Base-by-base conservation (phyloP, 2,797 vertebrate genomes). In the Crossoptilon crossoptilon region DNA sequence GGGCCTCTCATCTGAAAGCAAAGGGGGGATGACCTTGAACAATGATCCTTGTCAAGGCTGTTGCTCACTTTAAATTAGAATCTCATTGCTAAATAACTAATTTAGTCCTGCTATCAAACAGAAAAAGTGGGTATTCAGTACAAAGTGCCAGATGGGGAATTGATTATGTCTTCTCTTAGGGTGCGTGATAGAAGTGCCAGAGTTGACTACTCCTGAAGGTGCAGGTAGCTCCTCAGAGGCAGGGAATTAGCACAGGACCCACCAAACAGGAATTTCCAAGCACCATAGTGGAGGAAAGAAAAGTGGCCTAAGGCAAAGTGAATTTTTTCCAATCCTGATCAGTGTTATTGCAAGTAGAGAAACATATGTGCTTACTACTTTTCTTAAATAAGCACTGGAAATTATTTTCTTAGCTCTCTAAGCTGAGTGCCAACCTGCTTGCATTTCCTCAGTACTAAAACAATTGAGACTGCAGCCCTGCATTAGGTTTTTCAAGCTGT, bases 51-150 rank as follows among this genome's bases (percentile, higher is more conserved):
- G 97, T 98, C 98, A 98, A 97, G 97, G 97, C 96, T 96, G 97
- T 98, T 97, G 97, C 97, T 98, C 80, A 95, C 97, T 98, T 98
- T 98, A 98, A 98, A 98, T 98, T 98, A 98, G 98, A 96, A 97
- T 97, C 98, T 98, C 97, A 96, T 98, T 98, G 97, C 98, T 98
- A 98, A 98, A 98, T 98, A 98, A 98, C 97, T 98, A 98, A 98
- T 98, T 98, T 98, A 98, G 98, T 97, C 97, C 96, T 97, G 97
- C 98, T 98, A 98, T 98, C 98, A 98, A 97, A 97, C 98, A 98
- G 98, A 98, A 98, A 98, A 98, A 98, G 97, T 98, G 97, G 97
- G 97, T 97, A 98, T 98, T 98, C 98, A 97, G 97, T 78, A 91
- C 96, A 97, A 98, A 98, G 97, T 98, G 98, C 97, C 97, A 98